Evolutionary conservation across 2,888 invertebrate species (phyloP), one percentile per base, ranked within the genome.

Genomic region (Chironomus riparius): DNA sequence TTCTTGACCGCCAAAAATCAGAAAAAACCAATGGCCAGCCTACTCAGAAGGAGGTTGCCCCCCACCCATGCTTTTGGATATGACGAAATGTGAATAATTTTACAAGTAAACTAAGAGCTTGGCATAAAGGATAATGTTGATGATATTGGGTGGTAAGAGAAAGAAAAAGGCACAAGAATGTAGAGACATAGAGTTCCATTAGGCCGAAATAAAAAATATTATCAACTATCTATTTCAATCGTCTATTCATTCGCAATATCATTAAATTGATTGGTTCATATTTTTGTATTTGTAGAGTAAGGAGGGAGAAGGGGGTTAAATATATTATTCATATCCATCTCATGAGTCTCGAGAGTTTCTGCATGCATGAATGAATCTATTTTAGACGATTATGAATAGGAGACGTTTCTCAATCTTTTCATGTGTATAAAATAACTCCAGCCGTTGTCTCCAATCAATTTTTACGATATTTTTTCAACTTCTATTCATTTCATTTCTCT

Each of bases 201-300:
- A 24, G 70, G 38, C 70, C 15, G 70, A 71, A 48, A 50, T 22
- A 65, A 65, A 21, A 65, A 65, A 65, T 15, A 71, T 71, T 28
- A 24, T 50, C 21, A 24, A 21, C 22, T 22, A 65, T 71, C 50
- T 56, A 13, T 71, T 71, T 71, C 71, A 70, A 70, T 70, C 70
- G 4, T 6, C 56, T 56, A 15, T 56, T 56, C 56, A 47, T 47
- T 47, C 22, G 48, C 70, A 50, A 62, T 38, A 28, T 72, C 72
- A 72, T 72, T 72, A 72, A 61, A 72, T 72, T 72, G 72, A 72
- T 72, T 72, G 72, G 61, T 28, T 72, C 72, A 62, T 38, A 72
- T 61, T n/a, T n/a, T 28, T 22, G 22, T 18, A 15, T 56, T 15
- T 56, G 56, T 56, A 18, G 18, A n/a, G 18, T 50, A 15, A 15